Evolutionary conservation across 2,797 vertebrate genomes (phyloP), one percentile per base, ranked within the genome.

Genomic region (Argyrosomus regius): DNA sequence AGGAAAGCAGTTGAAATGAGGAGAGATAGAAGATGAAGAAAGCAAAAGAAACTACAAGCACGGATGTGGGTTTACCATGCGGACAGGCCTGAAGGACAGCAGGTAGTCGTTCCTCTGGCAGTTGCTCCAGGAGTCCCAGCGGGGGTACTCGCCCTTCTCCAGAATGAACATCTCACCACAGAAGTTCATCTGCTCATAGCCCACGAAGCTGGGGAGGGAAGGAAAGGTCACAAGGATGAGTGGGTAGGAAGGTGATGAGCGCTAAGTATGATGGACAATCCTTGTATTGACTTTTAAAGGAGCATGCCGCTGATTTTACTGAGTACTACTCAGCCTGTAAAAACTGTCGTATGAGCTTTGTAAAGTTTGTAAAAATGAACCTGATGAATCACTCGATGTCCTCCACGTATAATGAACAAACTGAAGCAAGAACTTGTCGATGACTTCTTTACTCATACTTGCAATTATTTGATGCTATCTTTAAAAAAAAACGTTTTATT

Each of bases 71-170:
- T 39, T 87, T 83, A 96, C 96, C 96, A 96, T 96, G 81, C 90
- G 91, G 74, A 96, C 91, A 6, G 96, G 95, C 83, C 96, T 94
- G 89, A 96, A 94, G 79, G 96, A 96, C 89, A 96, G 93, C 90
- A 96, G 93, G 81, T 95, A 95, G 88, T 96, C 95, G 48, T 96
- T 95, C 83, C 91, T 96, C 92, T 96, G 96, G 88, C 94, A 95
- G 93, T 95, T 96, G 87, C 95, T 96, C 96, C 96, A 96, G 57
- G 95, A 95, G 87, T 96, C 96, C 96, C 96, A 96, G 49, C 95
- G 96, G 65, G 96, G 96, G 66, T 96, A 96, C 89, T 96, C 96
- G 1, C 96, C 96, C 91, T 96, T 96, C 91, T 96, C 96, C 93
- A 96, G 85, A 89, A 96, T 95, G 92, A 95, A 96, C 93, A 95